These are phyloP conservation scores for Euzophera pinguis DNA, from an alignment of 2,888 invertebrate genomes.

Conservation along the genomic window DNA sequence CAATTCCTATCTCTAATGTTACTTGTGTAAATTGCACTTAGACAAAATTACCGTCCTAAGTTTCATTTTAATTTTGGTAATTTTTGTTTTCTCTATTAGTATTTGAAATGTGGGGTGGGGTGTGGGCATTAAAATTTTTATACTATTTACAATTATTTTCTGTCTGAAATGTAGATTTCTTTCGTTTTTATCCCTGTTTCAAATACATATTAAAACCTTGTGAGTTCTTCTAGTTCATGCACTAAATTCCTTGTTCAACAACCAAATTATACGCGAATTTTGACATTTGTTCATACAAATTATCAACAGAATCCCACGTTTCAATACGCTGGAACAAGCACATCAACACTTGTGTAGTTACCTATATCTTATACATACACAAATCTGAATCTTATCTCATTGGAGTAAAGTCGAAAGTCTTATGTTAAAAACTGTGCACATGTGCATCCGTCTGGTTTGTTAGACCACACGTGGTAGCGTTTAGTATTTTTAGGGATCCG, in stretches of 20 bases:
- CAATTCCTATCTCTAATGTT: too few relatives aligned
- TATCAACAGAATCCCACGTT: constrained; percentile 3
- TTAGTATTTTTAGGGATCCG: constrained; percentile 10
- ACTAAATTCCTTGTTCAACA: background rate
- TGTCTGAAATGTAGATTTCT: too few relatives aligned
- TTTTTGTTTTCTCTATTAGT: too few relatives aligned
- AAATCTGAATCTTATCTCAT: constrained; percentile 11
- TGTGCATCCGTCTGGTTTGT: constrained; percentile 11
- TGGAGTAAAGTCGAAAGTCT: constrained; percentile 1
- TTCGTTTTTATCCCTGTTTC: too few relatives aligned
- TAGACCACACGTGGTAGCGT: constrained; percentile 12
- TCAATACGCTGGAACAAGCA: constrained; percentile 28
- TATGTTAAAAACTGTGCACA: background rate
- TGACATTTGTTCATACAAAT: background rate
- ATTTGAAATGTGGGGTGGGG: too few relatives aligned
- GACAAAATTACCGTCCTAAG: too few relatives aligned
- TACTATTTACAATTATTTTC: too few relatives aligned
- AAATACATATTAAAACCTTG: too few relatives aligned
- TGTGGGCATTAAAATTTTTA: too few relatives aligned
- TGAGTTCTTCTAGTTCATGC: too few relatives aligned
- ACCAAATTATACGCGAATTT: background rate
- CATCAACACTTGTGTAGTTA: constrained; percentile 26
- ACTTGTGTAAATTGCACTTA: too few relatives aligned
- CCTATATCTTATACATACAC: constrained; percentile 4
- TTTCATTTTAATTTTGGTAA: too few relatives aligned